phyloP scores from a whole-genome alignment of 1,140 invertebrate genomes.

The Wiebesia pumilae region DNA sequence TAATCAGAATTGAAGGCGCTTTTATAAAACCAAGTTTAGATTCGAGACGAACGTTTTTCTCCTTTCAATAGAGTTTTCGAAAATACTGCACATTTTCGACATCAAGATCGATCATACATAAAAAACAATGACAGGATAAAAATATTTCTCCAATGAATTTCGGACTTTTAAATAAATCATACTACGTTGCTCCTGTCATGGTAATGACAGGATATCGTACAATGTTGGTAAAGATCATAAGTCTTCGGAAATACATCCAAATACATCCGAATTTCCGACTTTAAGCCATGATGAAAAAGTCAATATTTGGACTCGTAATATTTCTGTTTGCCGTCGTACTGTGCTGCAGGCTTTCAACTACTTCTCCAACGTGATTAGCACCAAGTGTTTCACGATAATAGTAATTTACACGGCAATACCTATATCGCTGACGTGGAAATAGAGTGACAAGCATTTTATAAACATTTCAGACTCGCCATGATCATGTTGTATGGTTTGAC shows the following conservation, averaged over 20 bases:
- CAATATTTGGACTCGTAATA: too few relatives aligned
- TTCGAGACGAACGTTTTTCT: background rate
- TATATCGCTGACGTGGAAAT: background rate
- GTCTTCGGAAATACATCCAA: background rate
- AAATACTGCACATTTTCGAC: too few relatives aligned
- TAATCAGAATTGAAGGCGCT: background rate
- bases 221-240: background rate
- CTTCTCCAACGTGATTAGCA: background rate
- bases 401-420: background rate
- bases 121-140: too few relatives aligned
- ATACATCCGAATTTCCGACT: background rate
- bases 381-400: background rate
- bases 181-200: too few relatives aligned
- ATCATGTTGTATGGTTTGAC: background rate
- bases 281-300: too few relatives aligned
- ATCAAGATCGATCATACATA: too few relatives aligned
- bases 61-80: background rate
- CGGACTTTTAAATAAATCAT: too few relatives aligned
- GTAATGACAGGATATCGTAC: too few relatives aligned
- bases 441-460: constrained; percentile 1
- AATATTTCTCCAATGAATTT: too few relatives aligned
- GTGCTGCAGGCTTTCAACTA: background rate
- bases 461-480: background rate
- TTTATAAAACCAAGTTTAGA: background rate
- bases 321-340: background rate